These are phyloP conservation scores for Leptosomus discolor DNA, from an alignment of 2,113 vertebrate species.

Conservation along the genomic window DNA sequence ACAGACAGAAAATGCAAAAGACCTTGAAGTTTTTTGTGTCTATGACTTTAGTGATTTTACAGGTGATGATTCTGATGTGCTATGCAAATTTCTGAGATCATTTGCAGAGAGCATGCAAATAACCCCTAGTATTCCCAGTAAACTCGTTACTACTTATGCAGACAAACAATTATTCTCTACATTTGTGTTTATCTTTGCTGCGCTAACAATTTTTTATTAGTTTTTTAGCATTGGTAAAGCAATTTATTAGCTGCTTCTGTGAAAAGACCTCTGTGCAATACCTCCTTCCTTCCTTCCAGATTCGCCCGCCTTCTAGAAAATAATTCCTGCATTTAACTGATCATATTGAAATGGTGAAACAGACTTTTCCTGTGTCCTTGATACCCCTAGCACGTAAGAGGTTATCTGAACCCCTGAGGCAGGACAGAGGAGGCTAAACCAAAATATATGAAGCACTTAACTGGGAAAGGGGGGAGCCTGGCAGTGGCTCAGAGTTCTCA, in stretches of 20 bases:
- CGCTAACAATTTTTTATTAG: neutral
- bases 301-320: neutral
- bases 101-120: rapidly evolving
- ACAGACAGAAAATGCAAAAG: neutral
- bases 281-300: neutral
- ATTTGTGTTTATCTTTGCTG: neutral
- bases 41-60: neutral
- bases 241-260: neutral
- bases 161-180: neutral
- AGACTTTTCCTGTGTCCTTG: neutral
- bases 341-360: neutral
- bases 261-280: neutral
- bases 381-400: neutral
- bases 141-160: neutral
- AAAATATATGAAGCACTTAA: neutral
- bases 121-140: neutral
- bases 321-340: neutral
- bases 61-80: neutral
- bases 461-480: neutral
- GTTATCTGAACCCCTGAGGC: neutral
- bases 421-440: neutral
- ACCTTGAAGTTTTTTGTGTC: neutral
- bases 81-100: neutral
- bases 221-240: neutral
- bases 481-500: neutral